A percentile compares a stretch with the other conserved stretches of the same genome.
Conservation (phyloP, 2,797 vertebrate species). For the Acanthopagrus latus region DNA sequence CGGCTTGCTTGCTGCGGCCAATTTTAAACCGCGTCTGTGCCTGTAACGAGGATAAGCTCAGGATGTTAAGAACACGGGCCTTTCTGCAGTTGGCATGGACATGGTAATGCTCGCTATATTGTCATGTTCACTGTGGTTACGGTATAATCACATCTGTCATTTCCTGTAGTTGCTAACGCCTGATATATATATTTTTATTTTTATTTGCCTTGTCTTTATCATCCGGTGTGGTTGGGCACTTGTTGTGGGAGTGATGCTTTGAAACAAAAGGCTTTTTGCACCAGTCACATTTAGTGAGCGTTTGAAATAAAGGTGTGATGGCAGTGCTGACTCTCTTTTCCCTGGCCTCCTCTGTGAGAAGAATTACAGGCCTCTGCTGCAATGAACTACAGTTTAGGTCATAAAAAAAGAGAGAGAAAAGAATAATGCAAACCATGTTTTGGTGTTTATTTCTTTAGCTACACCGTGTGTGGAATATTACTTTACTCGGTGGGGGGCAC, state of each 20-base stretch:
- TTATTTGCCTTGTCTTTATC: conserved; percentile 10
- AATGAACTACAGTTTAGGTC: conserved; percentile 5
- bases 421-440: conserved; percentile 5
- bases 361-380: conserved; percentile 15
- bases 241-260: conserved; percentile 5
- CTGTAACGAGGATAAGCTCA: conserved; percentile 7
- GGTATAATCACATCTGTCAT: conserved; percentile 20
- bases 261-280: conserved; percentile 11
- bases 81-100: conserved; percentile 6
- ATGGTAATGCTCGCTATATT: conserved; percentile 3
- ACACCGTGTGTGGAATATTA: neutral
- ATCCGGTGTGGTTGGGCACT: neutral
- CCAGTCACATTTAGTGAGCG: neutral
- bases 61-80: conserved; percentile 12
- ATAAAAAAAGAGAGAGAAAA: conserved; percentile 21
- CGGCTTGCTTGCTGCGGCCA: conserved; percentile 29
- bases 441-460: conserved; percentile 2
- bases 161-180: conserved; percentile 5
- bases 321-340: neutral
- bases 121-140: conserved; percentile 19
- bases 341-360: conserved; percentile 19
- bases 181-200: conserved; percentile 1
- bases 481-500: neutral
- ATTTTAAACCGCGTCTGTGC: conserved; percentile 39
- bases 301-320: conserved; percentile 20